Percentiles rank a stretch among this genome's conserved stretches.
Evolutionary conservation across 2,797 vertebrate species (phyloP).

Genomic region (Menidia menidia): DNA sequence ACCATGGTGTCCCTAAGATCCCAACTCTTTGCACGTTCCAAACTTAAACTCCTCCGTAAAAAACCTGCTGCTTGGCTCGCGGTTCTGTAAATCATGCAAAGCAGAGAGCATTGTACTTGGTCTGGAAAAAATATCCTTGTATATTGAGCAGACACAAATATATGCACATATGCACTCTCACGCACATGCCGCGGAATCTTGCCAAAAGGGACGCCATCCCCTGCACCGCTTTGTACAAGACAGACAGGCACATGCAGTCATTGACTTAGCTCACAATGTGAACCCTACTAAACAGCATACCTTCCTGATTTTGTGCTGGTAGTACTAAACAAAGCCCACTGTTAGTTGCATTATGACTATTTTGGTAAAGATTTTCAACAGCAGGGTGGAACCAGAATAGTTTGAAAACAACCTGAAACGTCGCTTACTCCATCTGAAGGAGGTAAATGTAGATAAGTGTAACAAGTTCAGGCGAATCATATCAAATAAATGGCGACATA

Average conservation of each 20-base stretch:
- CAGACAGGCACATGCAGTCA: slow-evolving; percentile 58
- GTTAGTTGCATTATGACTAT: neutral
- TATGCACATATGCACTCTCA: slow-evolving; percentile 60
- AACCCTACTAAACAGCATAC: slow-evolving; percentile 43
- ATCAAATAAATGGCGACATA: neutral
- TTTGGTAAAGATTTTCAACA: neutral
- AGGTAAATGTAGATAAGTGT: neutral
- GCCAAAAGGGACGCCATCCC: slow-evolving; percentile 64
- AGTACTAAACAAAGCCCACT: slow-evolving; percentile 44
- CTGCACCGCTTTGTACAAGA: slow-evolving; percentile 53
- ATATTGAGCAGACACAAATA: slow-evolving; percentile 68
- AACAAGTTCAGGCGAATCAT: neutral
- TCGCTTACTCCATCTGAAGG: too few relatives aligned
- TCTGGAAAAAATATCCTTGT: slow-evolving; percentile 68
- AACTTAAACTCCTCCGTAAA: slow-evolving; percentile 27
- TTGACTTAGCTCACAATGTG: slow-evolving; percentile 34
- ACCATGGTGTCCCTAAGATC: slow-evolving; percentile 71
- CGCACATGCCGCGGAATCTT: slow-evolving; percentile 40
- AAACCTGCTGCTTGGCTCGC: slow-evolving; percentile 51
- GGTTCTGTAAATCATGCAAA: slow-evolving; percentile 61
- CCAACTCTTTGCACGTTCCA: slow-evolving; percentile 56
- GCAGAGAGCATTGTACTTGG: slow-evolving; percentile 57
- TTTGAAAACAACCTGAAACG: neutral
- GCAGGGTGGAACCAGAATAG: neutral
- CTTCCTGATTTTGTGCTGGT: slow-evolving; percentile 37